phyloP scores from a whole-genome alignment of 2,888 invertebrate species.

The Acronicta alni region DNA sequence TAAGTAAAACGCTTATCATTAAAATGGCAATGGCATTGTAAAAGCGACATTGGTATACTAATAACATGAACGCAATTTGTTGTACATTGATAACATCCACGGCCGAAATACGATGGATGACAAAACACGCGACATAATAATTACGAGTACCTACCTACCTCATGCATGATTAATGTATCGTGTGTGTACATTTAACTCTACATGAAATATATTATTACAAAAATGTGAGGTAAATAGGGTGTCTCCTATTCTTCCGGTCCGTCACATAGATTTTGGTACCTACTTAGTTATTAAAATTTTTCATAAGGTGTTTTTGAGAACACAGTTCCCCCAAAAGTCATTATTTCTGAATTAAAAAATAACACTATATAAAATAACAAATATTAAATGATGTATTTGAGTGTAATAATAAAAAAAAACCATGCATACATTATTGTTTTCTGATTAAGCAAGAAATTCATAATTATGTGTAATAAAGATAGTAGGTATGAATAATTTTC shows the following conservation, averaged over 20 bases:
- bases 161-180: conserved; percentile 68
- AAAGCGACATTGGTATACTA: conserved; percentile 59
- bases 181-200: conserved; percentile 54
- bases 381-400: too few species aligned
- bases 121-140: conserved; percentile 81
- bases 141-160: conserved; percentile 72
- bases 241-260: too few species aligned
- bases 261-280: too few species aligned
- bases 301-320: too few species aligned
- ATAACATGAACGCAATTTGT: conserved; percentile 71
- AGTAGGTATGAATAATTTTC: conserved; percentile 15
- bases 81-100: conserved; percentile 76
- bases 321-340: too few species aligned
- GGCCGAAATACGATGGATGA: conserved; percentile 73
- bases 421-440: too few species aligned
- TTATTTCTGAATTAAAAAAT: too few species aligned
- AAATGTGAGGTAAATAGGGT: conserved; percentile 11
- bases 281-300: too few species aligned
- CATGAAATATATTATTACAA: conserved; percentile 29
- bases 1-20: conserved; percentile 31
- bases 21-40: conserved; percentile 42
- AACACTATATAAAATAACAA: too few species aligned
- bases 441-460: too few species aligned
- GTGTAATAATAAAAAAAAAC: too few species aligned
- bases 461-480: too few species aligned